These are phyloP conservation scores for Drosophila neotestacea DNA, from an alignment of 2,888 invertebrate species.

Conservation along the genomic window DNA sequence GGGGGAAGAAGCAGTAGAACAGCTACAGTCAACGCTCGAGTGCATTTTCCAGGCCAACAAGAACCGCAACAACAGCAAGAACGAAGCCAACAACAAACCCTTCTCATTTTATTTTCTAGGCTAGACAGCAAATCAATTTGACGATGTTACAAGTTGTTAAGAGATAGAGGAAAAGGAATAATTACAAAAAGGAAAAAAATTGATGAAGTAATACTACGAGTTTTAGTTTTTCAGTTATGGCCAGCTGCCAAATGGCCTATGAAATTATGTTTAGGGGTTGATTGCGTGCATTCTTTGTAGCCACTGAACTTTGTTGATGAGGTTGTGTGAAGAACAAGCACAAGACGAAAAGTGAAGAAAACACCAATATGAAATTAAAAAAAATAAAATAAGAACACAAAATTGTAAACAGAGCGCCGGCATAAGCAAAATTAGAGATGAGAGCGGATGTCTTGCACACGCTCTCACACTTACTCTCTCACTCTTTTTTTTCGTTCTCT, in stretches of 20 bases:
- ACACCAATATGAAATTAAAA: constrained; percentile 21
- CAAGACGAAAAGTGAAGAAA: constrained; percentile 15
- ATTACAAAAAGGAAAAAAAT: not conserved
- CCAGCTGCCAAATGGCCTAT: constrained; percentile 60
- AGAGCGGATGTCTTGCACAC: constrained; percentile 59
- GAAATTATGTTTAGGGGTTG: constrained; percentile 45
- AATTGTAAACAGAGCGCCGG: constrained; percentile 77
- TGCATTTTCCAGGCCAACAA: constrained; percentile 78
- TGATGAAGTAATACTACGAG: constrained; percentile 17
- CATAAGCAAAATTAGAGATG: constrained; percentile 40
- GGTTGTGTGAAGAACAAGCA: constrained; percentile 29
- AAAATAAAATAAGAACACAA: constrained; percentile 8
- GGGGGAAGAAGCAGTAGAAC: constrained; percentile 44
- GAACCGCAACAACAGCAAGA: constrained; percentile 39
- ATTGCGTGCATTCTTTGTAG: constrained; percentile 63
- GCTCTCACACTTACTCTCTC: constrained; percentile 15
- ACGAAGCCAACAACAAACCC: constrained; percentile 63
- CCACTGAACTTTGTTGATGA: constrained; percentile 62
- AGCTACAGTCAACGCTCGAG: constrained; percentile 72
- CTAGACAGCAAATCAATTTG: constrained; percentile 63
- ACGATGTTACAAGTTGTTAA: constrained; percentile 60
- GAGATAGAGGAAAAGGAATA: constrained; percentile 2
- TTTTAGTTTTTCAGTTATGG: constrained; percentile 5
- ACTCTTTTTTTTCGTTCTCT: constrained; percentile 6
- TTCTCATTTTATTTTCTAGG: constrained; percentile 48